Base-by-base conservation (phyloP, 2,888 invertebrate genomes). In the Digitonthophagus gazella region DNA sequence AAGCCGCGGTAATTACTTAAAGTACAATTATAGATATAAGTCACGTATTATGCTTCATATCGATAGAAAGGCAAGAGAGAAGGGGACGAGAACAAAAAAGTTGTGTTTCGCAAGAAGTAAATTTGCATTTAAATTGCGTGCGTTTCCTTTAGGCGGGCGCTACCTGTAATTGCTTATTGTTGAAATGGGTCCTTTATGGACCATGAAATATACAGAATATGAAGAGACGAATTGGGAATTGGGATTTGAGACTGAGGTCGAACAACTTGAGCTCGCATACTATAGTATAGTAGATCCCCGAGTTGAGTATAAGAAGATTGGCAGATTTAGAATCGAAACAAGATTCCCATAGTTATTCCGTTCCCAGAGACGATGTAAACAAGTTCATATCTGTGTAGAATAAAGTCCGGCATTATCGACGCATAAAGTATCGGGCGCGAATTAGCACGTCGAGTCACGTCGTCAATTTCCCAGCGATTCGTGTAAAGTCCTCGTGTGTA, bases 1-100 rank as follows among this genome's bases (percentile, higher is more conserved):
- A 61, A 18, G n/a, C n/a, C 8, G 61, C 19, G 19, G 20, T 61
- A 61, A 61, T 61, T 61, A 61, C 61, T 61, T 19, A 61, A n/a
- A 61, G 61, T 61, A 61, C 61, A 61, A 61, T 61, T 61, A 61
- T 61, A 61, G 61, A 20, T 61, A 61, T 61, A 61, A 61, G 18
- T 18, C 18, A 19, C 61, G 20, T 20, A 19, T 61, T 61, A 61
- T 61, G 20, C 61, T 19, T 61, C 61, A 61, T 61, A 20, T 61
- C 61, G 61, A 61, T 61, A 61, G 20, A 20, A 61, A 61, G 57
- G 16, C 14, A 57, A 15, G 57, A 20, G 20, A 20, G 61, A 18
- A 6, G 61, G 61, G 61, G 6, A 3, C 3, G 3, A 4, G 22
- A 2, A 16, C 58, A 58, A 58, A 58, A 58, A 58, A 16, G n/a